A percentile compares a stretch with the other conserved stretches of the same genome.
These are phyloP conservation scores for Geotrupes spiniger DNA, from an alignment of 2,888 invertebrate species.

Conservation along the genomic window DNA sequence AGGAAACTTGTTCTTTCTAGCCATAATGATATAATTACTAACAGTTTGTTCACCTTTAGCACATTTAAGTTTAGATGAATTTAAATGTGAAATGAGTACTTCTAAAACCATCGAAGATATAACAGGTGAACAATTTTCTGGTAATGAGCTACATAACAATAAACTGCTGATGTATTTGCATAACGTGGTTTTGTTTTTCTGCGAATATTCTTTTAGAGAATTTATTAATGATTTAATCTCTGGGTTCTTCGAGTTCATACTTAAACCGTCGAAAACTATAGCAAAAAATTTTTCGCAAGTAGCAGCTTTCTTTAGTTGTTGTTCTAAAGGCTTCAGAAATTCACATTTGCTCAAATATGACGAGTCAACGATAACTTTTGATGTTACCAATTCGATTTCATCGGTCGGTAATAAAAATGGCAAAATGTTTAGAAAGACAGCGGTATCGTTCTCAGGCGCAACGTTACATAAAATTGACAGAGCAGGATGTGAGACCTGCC, in stretches of 20 bases:
- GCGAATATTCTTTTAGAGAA: conserved; percentile 26
- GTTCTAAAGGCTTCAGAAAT: conserved; percentile 23
- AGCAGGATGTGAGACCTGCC: conserved; percentile 39
- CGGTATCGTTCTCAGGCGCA: conserved; percentile 52
- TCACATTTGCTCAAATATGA: conserved; percentile 46
- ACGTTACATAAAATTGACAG: conserved; percentile 32
- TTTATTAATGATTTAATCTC: conserved; percentile 28
- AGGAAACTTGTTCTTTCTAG: conserved; percentile 53
- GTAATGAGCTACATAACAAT: conserved; percentile 51
- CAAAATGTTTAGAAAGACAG: conserved; percentile 58
- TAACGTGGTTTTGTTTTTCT: conserved; percentile 27
- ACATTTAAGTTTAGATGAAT: conserved; percentile 46
- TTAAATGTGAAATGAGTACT: conserved; percentile 50
- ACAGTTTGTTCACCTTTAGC: conserved; percentile 42
- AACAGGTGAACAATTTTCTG: conserved; percentile 46
- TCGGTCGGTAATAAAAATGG: conserved; percentile 62
- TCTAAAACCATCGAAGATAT: conserved; percentile 48
- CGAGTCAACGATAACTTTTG: conserved; percentile 49
- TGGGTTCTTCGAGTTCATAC: conserved; percentile 19
- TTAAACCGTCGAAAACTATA: conserved; percentile 27
- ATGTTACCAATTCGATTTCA: conserved; percentile 45
- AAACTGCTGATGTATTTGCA: conserved; percentile 46
- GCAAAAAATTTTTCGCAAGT: conserved; percentile 28
- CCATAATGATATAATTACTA: conserved; percentile 45
- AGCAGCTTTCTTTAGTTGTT: conserved; percentile 6